Evolutionary conservation across 1,140 invertebrate genomes (phyloP).

Genomic region (Lethocerus indicus): DNA sequence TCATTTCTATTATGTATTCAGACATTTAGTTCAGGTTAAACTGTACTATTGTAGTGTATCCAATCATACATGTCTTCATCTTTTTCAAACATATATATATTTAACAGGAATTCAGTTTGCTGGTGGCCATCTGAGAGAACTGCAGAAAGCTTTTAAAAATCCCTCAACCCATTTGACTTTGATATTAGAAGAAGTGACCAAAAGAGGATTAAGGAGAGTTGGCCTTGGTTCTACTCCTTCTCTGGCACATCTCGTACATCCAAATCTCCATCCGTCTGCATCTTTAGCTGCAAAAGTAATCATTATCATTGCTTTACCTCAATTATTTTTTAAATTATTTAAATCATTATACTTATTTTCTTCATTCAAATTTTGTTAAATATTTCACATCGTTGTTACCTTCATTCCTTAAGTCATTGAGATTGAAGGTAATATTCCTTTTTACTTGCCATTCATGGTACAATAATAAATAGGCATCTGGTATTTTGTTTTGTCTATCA

Average conservation of each 20-base stretch:
- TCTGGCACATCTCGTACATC: constrained; percentile 39
- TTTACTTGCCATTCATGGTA: too few species aligned
- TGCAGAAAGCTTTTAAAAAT: constrained; percentile 76
- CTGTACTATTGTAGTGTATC: too few species aligned
- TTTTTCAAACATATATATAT: constrained; percentile 1
- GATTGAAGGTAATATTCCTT: too few species aligned
- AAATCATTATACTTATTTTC: too few species aligned
- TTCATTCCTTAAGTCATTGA: too few species aligned
- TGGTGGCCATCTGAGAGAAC: constrained; percentile 66
- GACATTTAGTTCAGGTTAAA: neutral
- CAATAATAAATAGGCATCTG: too few species aligned
- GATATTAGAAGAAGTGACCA: constrained; percentile 71
- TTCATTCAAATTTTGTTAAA: too few species aligned
- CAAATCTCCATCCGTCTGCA: constrained; percentile 44
- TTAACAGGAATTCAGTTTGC: constrained; percentile 62
- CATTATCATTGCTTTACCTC: constrained; percentile 5
- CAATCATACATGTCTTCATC: neutral
- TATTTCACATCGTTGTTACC: too few species aligned
- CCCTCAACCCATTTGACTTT: constrained; percentile 70
- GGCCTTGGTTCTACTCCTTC: constrained; percentile 45
- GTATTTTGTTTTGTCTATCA: too few species aligned
- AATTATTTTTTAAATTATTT: neutral
- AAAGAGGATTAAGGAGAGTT: constrained; percentile 59
- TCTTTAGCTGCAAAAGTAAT: constrained; percentile 42
- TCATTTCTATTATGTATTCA: neutral